Percentiles rank a stretch among this genome's conserved stretches.
These are phyloP conservation scores for Himalopsyche anomala DNA, from an alignment of 2,888 invertebrate genomes.

Conservation along the genomic window DNA sequence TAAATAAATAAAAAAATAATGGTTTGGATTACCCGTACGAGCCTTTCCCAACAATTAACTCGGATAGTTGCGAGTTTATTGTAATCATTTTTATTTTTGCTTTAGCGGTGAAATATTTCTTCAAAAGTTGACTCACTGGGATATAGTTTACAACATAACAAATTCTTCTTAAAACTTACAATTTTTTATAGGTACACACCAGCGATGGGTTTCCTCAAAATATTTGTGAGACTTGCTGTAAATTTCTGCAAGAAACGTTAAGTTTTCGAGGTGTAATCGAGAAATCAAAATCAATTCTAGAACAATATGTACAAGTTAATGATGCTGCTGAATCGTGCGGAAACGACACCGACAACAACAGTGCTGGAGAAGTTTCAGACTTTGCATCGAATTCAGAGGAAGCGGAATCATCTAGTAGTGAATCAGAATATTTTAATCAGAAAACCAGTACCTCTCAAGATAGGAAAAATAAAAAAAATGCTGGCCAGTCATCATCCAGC, in stretches of 20 bases:
- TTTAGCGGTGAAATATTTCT: too few relatives aligned
- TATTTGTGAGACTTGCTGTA: slow-evolving; percentile 74
- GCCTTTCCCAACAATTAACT: too few relatives aligned
- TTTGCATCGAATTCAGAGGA: slow-evolving; percentile 7
- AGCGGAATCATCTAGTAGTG: neutral
- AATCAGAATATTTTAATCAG: slow-evolving; percentile 23
- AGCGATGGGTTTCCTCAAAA: slow-evolving; percentile 71
- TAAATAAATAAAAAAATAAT: too few relatives aligned
- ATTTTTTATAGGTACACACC: slow-evolving; percentile 68
- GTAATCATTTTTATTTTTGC: too few relatives aligned
- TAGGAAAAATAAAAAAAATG: slow-evolving; percentile 29
- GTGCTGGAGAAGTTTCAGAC: neutral
- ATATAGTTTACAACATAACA: too few relatives aligned
- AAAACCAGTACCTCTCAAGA: slow-evolving; percentile 5
- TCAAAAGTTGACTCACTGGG: too few relatives aligned
- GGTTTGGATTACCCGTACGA: too few relatives aligned
- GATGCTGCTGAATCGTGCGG: slow-evolving; percentile 32
- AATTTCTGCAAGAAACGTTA: slow-evolving; percentile 74
- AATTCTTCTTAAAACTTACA: neutral
- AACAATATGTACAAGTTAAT: slow-evolving; percentile 66
- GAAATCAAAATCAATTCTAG: slow-evolving; percentile 70
- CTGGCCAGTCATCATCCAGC: neutral
- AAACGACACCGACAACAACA: neutral
- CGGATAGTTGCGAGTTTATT: too few relatives aligned
- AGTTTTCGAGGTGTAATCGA: slow-evolving; percentile 74